phyloP scores from a whole-genome alignment of 2,113 vertebrate genomes.

The Bostrychus sinensis region DNA sequence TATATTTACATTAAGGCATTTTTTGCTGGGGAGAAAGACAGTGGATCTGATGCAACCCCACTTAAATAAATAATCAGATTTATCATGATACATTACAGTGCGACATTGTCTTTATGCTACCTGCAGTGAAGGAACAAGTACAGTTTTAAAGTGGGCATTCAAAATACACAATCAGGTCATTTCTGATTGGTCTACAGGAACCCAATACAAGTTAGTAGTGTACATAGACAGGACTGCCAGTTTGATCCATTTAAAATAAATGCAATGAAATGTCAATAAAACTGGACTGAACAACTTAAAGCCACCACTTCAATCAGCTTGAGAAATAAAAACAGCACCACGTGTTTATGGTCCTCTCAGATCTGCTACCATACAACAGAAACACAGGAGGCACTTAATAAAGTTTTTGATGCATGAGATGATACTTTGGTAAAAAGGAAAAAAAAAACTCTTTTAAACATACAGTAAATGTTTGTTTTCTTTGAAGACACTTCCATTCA shows the following conservation, averaged over 20 bases:
- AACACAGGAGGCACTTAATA: constrained; percentile 73
- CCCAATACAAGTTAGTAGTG: constrained; percentile 30
- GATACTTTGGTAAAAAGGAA: constrained; percentile 63
- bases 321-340: constrained; percentile 62
- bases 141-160: constrained; percentile 57
- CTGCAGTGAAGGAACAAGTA: constrained; percentile 69
- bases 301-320: constrained; percentile 12
- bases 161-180: constrained; percentile 34
- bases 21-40: constrained; percentile 73
- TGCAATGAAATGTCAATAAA: constrained; percentile 12
- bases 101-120: constrained; percentile 71
- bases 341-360: constrained; percentile 47
- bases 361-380: constrained; percentile 52
- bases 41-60: constrained; percentile 69
- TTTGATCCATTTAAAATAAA: constrained; percentile 9
- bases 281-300: constrained; percentile 29
- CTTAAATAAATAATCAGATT: constrained; percentile 81
- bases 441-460: constrained; percentile 25
- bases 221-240: constrained; percentile 29
- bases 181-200: constrained; percentile 42
- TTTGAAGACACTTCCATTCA: constrained; percentile 14
- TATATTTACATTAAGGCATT: constrained; percentile 85
- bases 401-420: constrained; percentile 35
- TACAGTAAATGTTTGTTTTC: constrained; percentile 10
- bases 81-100: constrained; percentile 76